Percentiles rank a stretch among this genome's conserved stretches.
Evolutionary conservation across 2,888 invertebrate species (phyloP).

Genomic region (Tenthredo distinguenda): DNA sequence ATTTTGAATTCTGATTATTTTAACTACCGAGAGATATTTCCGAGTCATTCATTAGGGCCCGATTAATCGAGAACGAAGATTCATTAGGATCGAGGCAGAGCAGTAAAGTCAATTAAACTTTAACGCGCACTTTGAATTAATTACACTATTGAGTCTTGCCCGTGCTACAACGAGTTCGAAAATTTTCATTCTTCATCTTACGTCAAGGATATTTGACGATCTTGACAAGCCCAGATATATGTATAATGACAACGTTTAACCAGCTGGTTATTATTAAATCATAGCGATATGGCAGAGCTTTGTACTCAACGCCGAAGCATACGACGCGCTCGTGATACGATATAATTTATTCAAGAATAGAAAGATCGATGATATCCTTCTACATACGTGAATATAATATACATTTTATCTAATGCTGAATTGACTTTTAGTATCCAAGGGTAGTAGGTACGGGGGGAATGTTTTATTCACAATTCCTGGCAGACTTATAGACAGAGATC

Average conservation of each 20-base stretch:
- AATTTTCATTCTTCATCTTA: background rate
- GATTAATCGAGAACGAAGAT: conserved; percentile 28
- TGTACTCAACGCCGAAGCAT: background rate
- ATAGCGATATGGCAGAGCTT: background rate
- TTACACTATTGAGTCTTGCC: conserved; percentile 19
- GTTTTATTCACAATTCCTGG: background rate
- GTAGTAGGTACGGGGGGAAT: background rate
- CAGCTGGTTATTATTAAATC: conserved; percentile 10
- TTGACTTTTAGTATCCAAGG: background rate
- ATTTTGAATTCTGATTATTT: conserved; percentile 3
- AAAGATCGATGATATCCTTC: background rate
- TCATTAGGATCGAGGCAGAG: conserved; percentile 1
- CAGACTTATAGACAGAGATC: background rate
- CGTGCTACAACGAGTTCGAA: background rate
- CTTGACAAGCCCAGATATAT: background rate
- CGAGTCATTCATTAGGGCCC: conserved; percentile 20
- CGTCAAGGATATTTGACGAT: background rate
- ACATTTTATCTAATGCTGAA: conserved; percentile 6
- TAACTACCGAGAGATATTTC: background rate
- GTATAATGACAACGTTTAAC: background rate
- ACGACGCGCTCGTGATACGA: background rate
- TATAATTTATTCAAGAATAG: background rate
- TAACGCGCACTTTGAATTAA: conserved; percentile 16
- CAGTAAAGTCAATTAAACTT: conserved; percentile 22
- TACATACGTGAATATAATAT: background rate